Evolutionary conservation across 2,888 invertebrate species (phyloP), one percentile per base, ranked within the genome.

Genomic region (Pristionchus exspectatus): DNA sequence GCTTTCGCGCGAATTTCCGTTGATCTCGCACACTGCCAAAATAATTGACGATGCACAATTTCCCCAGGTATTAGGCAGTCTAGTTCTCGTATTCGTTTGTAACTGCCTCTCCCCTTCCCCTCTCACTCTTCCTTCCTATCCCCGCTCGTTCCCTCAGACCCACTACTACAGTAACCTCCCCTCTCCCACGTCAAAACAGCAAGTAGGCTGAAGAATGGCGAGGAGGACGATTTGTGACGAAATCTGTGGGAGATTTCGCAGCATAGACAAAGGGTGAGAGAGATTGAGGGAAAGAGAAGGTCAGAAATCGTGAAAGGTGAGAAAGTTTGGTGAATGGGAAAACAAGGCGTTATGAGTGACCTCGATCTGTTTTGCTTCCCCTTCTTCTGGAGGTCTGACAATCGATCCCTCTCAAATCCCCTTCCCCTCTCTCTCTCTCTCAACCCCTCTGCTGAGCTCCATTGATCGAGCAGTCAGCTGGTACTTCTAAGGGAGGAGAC

Each of bases 391-490:
- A 12, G 10, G 44, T 16, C 24, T 10, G 77, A 44, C 77, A 77
- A 44, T 77, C 50, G 77, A 77, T 77, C 77, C 77, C 77, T 33
- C 81, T 27, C 81, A 44, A 81, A 81, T 81, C 81, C 81, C 81
- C 24, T 33, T 21, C 38, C 27, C n/a, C 27, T 38, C 44, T 33
- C 74, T 38, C 44, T 33, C 74, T 44, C 74, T 10, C 44, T 77
- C 74, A 30, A 27, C 33, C 69, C 69, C 69, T 18, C 30, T 30
- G n/a, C 69, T 69, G 69, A 77, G 44, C n/a, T 77, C 81, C 81
- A 81, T 81, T 54, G 81, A 81, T 81, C 81, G 81, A 81, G 44
- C 21, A 74, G 74, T 81, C 81, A 81, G 81, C 81, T 81, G 81
- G 81, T 81, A 81, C 81, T 81, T 18, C 81, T 81, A 54, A 50